Evolutionary conservation across 2,888 invertebrate genomes (phyloP), one percentile per base, ranked within the genome.

Genomic region (Micropterix aruncella): DNA sequence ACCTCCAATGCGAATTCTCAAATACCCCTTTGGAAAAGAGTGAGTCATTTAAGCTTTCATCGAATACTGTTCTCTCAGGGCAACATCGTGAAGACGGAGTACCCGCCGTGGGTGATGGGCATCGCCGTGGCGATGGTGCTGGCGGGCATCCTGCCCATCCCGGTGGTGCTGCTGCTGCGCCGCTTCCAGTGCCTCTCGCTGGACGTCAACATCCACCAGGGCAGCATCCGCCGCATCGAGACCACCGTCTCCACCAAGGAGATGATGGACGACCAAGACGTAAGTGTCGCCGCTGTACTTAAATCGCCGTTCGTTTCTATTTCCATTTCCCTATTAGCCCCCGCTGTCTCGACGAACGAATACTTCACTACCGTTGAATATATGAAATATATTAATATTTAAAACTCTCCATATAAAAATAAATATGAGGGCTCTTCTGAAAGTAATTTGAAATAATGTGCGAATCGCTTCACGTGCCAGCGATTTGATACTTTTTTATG

Each of bases 231-330:
- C 55, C 78, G 92, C 54, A 90, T 92, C 56, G 92, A 92, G 61
- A 91, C 92, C 19, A 92, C 92, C 1, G 89, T 90, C 9, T 91
- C 91, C 16, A 93, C 92, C 18, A 90, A 91, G 62, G 91, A 91
- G 65, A 93, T 93, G 92, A 90, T 93, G 74, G 88, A 84, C 51
- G 90, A 90, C 55, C 88, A 89, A 56, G 91, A 91, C 63, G 90
- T 90, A 64, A 85, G 87, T 83, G 14, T n/a, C n/a, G n/a, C n/a
- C n/a, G n/a, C n/a, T n/a, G n/a, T n/a, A n/a, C n/a, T n/a, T n/a
- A n/a, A n/a, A n/a, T n/a, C n/a, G n/a, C n/a, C n/a, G n/a, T n/a
- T n/a, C n/a, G n/a, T n/a, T n/a, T n/a, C n/a, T n/a, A n/a, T n/a
- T n/a, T n/a, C n/a, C n/a, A n/a, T n/a, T n/a, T n/a, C n/a, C n/a